These are phyloP conservation scores for Lepus europaeus DNA, from an alignment of 2,113 vertebrate species.

Conservation along the genomic window DNA sequence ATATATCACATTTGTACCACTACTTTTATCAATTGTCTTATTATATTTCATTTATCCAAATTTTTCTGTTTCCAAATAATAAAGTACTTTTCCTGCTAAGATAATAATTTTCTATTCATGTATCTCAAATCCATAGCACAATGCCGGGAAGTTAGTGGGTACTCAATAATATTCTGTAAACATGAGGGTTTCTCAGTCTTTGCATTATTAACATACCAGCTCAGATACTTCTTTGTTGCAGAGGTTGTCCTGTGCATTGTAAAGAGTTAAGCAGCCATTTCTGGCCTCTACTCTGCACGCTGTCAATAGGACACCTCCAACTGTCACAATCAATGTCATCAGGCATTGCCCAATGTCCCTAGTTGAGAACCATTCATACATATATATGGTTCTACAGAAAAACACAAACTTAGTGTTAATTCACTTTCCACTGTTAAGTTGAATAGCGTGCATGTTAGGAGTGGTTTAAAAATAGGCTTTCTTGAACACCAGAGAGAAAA, in stretches of 20 bases:
- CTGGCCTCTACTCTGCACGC: not conserved
- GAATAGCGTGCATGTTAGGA: not conserved
- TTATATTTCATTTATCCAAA: constrained; percentile 9
- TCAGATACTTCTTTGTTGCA: not conserved
- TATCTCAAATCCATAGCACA: not conserved
- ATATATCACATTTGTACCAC: not conserved
- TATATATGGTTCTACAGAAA: not conserved
- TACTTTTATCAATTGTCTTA: not conserved
- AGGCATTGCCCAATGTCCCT: not conserved
- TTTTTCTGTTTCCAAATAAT: constrained; percentile 5
- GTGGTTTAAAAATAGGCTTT: not conserved
- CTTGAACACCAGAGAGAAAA: not conserved
- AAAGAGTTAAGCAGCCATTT: not conserved
- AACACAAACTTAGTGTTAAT: constrained; percentile 20
- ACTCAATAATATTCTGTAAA: not conserved
- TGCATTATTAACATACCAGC: not conserved
- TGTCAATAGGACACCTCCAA: not conserved
- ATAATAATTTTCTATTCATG: constrained; percentile 31
- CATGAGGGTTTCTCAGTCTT: not conserved
- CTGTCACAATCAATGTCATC: not conserved
- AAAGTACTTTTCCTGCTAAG: not conserved
- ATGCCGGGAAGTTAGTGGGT: not conserved
- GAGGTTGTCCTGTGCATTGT: not conserved
- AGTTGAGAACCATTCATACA: not conserved
- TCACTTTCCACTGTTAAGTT: not conserved